Conservation (phyloP, 2,888 invertebrate species). For the Acronicta leporina region DNA sequence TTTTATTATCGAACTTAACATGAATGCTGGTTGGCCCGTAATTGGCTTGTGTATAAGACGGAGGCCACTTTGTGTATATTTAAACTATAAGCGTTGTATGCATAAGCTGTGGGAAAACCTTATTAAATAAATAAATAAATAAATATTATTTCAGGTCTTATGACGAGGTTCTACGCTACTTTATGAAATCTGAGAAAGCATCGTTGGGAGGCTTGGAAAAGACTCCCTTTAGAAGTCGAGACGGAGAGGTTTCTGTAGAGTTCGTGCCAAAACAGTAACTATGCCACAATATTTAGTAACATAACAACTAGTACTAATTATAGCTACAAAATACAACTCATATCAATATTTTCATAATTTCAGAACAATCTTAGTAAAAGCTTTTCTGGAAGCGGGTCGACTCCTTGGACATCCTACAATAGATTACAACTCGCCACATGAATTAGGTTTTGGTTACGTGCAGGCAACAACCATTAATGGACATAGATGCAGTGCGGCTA, state of each 20-base stretch:
- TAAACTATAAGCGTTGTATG: no score
- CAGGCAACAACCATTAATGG: slow-evolving; percentile 90
- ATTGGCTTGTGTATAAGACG: no score
- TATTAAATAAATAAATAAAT: no score
- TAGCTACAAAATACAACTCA: no score
- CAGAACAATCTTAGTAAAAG: slow-evolving; percentile 78
- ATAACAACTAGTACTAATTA: not conserved
- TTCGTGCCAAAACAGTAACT: slow-evolving; percentile 86
- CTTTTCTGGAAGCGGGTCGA: slow-evolving; percentile 90
- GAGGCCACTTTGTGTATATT: no score
- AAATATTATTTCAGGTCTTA: slow-evolving; percentile 85
- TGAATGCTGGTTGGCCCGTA: no score
- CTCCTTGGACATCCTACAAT: slow-evolving; percentile 91
- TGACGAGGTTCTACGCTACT: slow-evolving; percentile 89
- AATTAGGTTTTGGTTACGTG: slow-evolving; percentile 91
- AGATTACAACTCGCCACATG: slow-evolving; percentile 91
- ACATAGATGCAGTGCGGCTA: slow-evolving; percentile 91
- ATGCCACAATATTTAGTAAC: not conserved
- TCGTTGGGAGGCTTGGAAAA: slow-evolving; percentile 82
- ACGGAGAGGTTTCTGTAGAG: slow-evolving; percentile 90
- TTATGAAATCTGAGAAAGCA: slow-evolving; percentile 89
- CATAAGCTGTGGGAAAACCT: no score
- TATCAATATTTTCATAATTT: slow-evolving; percentile 47
- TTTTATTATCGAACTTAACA: no score
- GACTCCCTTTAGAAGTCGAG: slow-evolving; percentile 87